Base-by-base conservation (phyloP, 2,888 invertebrate genomes). In the Nephrocerus scutellatus region DNA sequence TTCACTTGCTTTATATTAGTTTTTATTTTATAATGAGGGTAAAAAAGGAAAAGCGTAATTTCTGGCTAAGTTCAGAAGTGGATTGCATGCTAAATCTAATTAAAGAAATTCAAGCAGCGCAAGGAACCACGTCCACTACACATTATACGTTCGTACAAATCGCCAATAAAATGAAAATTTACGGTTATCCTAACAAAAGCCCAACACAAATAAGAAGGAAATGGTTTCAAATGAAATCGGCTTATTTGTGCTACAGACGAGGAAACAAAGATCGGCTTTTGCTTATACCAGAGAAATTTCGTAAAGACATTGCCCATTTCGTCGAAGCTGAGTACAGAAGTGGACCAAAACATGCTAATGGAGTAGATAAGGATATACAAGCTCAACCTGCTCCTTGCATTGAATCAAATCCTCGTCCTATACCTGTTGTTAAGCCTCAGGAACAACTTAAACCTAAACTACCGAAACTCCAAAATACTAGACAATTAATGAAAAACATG, bases 211-310 rank as follows among this genome's bases (percentile, higher is more conserved):
- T 61, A 6, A 47, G 61, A 18, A 45, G 61, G 5, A 61, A 61
- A 24, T 61, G 61, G 61, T 61, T 61, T 37, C 61, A 61, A 46
- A 61, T 61, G 61, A 61, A 61, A 35, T 62, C 62, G 2, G 61
- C 61, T 1, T 61, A 61, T 34, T 48, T 61, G 0, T 61, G 61
- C 25, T 61, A 52, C 21, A 61, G 62, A 15, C 59, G 62, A 21
- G 61, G 61, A 1, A 61, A 62, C n/a, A 52, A 52, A 3, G 62
- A 62, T 16, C 48, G 61, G 2, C 46, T 61, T 10, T 54, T 62
- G 19, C 33, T 61, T 3, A 61, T 61, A 36, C 61, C 61, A 1
- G 61, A 61, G 22, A 54, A 52, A 23, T 61, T 61, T 30, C 51
- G 61, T 0, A 47, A 51, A 30, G 53, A 50, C 4, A 62, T 61